A percentile compares a stretch with the other conserved stretches of the same genome.
phyloP scores from a whole-genome alignment of 2,797 vertebrate genomes.

The Liasis olivaceus region DNA sequence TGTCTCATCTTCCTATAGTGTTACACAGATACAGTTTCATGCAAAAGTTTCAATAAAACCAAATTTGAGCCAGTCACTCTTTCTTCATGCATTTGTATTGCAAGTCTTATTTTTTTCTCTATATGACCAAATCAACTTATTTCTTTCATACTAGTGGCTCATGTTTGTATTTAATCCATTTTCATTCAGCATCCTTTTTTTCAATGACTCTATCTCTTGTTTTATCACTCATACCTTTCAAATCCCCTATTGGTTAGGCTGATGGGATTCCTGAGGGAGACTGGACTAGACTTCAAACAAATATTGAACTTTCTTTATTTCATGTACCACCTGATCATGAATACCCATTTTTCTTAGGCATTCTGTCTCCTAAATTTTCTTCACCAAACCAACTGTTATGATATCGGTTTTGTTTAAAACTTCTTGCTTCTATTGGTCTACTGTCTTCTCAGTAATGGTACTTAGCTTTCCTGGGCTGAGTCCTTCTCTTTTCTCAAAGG shows the following conservation, averaged over 20 bases:
- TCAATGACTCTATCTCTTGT: neutral
- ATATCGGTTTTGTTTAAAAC: neutral
- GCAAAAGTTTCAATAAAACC: neutral
- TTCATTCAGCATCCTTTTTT: neutral
- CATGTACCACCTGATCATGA: neutral
- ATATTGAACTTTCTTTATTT: neutral
- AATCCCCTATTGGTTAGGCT: neutral
- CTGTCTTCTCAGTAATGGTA: neutral
- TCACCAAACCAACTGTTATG: neutral
- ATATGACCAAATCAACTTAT: neutral
- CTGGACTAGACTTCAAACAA: neutral
- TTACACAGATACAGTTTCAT: neutral
- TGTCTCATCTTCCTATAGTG: neutral
- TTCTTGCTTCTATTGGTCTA: neutral
- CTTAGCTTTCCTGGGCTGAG: neutral
- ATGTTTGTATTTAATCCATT: neutral
- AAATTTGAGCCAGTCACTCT: neutral
- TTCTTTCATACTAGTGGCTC: neutral
- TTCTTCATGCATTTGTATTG: neutral
- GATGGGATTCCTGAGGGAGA: neutral
- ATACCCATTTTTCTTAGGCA: neutral
- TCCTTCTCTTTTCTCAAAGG: neutral
- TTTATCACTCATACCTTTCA: neutral
- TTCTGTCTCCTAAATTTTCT: neutral
- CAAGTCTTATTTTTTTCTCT: neutral